phyloP scores from a whole-genome alignment of 2,797 vertebrate genomes.

The Chloroceryle inda region DNA sequence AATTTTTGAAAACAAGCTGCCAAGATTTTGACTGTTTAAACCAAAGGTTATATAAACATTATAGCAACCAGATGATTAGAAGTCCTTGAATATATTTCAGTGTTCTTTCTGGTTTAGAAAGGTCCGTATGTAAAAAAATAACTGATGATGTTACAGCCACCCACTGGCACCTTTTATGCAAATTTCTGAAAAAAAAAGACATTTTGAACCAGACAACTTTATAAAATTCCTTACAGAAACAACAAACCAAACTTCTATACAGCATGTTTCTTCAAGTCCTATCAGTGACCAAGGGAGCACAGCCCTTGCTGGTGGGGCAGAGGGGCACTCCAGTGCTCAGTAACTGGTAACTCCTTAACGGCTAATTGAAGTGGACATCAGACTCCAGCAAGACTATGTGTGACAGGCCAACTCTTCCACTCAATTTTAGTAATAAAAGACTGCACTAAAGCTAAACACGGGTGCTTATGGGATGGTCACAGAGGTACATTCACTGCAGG shows the following conservation, averaged over 20 bases:
- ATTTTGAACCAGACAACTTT: background rate
- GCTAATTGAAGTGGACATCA: background rate
- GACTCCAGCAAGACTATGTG: accelerated
- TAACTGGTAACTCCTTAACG: background rate
- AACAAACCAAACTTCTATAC: background rate
- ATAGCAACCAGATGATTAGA: conserved; percentile 7
- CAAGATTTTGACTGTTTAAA: conserved; percentile 31
- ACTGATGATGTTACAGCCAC: background rate
- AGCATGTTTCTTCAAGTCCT: background rate
- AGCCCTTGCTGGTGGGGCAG: background rate
- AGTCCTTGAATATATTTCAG: background rate
- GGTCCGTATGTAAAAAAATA: background rate
- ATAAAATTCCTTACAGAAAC: background rate
- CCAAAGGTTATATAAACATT: conserved; percentile 38
- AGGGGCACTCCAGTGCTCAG: background rate
- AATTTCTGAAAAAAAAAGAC: background rate
- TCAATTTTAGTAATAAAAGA: background rate
- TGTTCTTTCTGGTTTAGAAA: conserved; percentile 2
- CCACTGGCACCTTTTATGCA: background rate
- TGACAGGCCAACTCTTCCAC: background rate
- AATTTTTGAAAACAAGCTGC: background rate
- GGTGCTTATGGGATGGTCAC: background rate
- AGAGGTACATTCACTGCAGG: background rate
- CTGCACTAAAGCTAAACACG: background rate
- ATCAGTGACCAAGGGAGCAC: background rate